Evolutionary conservation across 2,113 vertebrate species (phyloP).

Genomic region (Oryzias celebensis): DNA sequence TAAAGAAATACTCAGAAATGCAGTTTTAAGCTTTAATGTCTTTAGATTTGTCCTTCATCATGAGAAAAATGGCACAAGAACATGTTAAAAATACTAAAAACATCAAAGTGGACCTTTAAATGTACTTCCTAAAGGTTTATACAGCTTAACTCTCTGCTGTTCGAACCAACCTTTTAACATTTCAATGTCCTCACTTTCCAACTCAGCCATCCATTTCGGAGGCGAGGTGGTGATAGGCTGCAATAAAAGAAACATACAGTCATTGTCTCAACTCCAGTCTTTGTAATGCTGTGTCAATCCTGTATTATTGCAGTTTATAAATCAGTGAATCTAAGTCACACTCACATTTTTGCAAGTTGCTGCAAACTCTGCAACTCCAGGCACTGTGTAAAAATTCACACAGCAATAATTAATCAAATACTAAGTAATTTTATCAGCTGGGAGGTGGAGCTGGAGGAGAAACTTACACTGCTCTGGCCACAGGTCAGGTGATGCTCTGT

Average conservation of each 20-base stretch:
- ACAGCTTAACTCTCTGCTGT: neutral
- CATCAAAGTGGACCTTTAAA: no score
- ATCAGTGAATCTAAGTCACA: conserved; percentile 42
- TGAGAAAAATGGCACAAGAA: no score
- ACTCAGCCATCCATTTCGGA: conserved; percentile 98
- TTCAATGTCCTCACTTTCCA: conserved; percentile 96
- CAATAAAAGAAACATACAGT: conserved; percentile 20
- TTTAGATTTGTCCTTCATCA: no score
- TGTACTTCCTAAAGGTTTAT: neutral
- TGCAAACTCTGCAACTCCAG: conserved; percentile 97
- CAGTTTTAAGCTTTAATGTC: no score
- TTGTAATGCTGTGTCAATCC: neutral
- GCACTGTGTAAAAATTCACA: conserved; percentile 78
- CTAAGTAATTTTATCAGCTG: neutral
- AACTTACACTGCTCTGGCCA: conserved; percentile 96
- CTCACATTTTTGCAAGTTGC: conserved; percentile 98
- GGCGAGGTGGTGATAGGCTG: conserved; percentile 95
- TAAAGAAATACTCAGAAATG: no score
- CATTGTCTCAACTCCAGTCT: conserved; percentile 1
- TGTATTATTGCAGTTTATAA: conserved; percentile 21
- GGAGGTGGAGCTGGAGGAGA: neutral
- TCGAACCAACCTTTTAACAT: conserved; percentile 90
- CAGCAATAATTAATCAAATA: conserved; percentile 11
- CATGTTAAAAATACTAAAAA: no score
- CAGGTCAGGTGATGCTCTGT: conserved; percentile 94